Percentiles rank a stretch among this genome's conserved stretches.
phyloP scores from a whole-genome alignment of 1,140 invertebrate genomes.

The Drosophila dunni region DNA sequence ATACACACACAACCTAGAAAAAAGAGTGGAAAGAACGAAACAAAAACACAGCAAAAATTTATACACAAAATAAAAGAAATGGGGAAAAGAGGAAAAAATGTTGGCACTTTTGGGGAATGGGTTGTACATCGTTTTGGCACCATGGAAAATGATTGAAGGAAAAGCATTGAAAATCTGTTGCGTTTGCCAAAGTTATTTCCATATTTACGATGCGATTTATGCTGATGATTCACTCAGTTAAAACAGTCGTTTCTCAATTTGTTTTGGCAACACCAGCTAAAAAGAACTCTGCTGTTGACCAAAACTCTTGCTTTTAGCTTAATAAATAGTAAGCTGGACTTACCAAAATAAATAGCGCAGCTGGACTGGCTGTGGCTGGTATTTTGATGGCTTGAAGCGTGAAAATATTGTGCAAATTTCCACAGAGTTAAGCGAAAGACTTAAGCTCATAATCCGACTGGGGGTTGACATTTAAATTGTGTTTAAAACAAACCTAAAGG shows the following conservation, averaged over 20 bases:
- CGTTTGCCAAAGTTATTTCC: conserved; percentile 3
- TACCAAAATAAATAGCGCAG: no score
- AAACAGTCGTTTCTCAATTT: conserved; percentile 19
- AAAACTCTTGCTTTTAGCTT: background rate
- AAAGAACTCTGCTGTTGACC: background rate
- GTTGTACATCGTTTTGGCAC: background rate
- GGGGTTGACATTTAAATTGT: no score
- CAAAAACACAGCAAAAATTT: background rate
- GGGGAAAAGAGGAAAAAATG: background rate
- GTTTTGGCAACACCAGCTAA: background rate
- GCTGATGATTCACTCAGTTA: conserved; percentile 30
- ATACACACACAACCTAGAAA: conserved; percentile 33
- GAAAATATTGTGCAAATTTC: no score
- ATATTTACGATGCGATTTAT: conserved; percentile 28
- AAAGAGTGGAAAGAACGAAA: no score
- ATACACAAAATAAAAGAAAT: background rate
- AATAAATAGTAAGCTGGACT: no score
- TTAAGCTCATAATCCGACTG: no score
- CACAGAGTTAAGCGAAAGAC: no score
- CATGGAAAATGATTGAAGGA: conserved; percentile 23
- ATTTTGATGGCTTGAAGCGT: no score
- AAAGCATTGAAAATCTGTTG: conserved; percentile 23
- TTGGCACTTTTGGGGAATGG: background rate
- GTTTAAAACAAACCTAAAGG: no score
- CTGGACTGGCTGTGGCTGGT: no score